Base-by-base conservation (phyloP, 2,888 invertebrate genomes). In the Formica aserva region DNA sequence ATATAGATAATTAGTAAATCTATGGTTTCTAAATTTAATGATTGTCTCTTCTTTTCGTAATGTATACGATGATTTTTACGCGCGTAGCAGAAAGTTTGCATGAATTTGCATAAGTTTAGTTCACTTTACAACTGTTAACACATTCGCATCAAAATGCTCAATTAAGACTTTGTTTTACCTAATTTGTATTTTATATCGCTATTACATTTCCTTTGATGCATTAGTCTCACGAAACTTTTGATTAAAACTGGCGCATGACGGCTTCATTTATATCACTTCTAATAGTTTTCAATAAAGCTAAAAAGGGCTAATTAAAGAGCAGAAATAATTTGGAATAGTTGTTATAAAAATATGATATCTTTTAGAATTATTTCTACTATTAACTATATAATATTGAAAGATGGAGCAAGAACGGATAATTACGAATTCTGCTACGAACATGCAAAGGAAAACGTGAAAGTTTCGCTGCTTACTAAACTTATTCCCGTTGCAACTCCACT, bases 391-490 rank as follows among this genome's bases (percentile, higher is more conserved):
- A 60, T 18, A 60, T 32, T 22, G 38, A 32, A 35, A 18, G 18
- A 35, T 8, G 41, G 13, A 18, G 32, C 32, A 41, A 60, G 3
- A 9, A 1, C 13, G 18, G 29, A 71, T 32, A 29, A 78, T 57
- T 41, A 41, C 22, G 22, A 57, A 78, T 78, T 71, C 22, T 35
- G 8, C 11, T 38, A 57, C 1, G 3, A n/a, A 26, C 52, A 29
- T 18, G 66, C 35, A 18, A 66, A 62, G 5, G 15, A 52, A 55
- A 69, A 67, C 15, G 41, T 41, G 45, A 35, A 72, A 72, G 72
- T 78, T 60, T 45, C 45, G 41, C 22, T 26, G 78, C 57, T 52
- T 52, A 52, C 52, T n/a, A 52, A 78, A 60, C 18, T 78, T 41
- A 57, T 22, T 13, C 29, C 22, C 18, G 22, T 41, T 22, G 71